phyloP scores from a whole-genome alignment of 2,888 invertebrate species.

The Ormia ochracea region DNA sequence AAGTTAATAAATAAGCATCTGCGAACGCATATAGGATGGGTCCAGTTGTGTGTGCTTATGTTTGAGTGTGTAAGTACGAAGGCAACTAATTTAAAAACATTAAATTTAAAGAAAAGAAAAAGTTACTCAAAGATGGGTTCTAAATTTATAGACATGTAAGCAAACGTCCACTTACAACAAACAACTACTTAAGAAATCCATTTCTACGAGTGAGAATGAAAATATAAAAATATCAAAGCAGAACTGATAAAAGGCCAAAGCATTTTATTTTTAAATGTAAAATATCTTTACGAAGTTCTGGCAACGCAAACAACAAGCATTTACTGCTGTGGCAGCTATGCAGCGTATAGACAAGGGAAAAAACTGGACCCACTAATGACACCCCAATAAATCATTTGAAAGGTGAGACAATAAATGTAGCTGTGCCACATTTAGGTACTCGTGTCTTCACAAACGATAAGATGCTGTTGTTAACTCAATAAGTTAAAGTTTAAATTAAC shows the following conservation, averaged over 20 bases:
- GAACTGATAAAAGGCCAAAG: conserved; percentile 26
- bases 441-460: conserved; percentile 32
- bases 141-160: conserved; percentile 38
- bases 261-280: conserved; percentile 9
- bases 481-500: not conserved
- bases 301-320: not conserved
- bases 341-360: not conserved
- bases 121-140: not conserved
- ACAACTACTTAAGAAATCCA: conserved; percentile 71
- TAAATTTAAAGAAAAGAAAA: not conserved
- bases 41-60: too few relatives aligned
- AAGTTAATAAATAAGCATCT: not conserved
- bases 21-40: too few relatives aligned
- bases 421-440: conserved; percentile 45
- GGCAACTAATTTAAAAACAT: conserved; percentile 36
- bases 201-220: conserved; percentile 63
- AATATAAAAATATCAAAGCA: not conserved
- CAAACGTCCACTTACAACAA: conserved; percentile 3
- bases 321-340: not conserved
- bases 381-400: conserved; percentile 75
- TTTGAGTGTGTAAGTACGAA: not conserved
- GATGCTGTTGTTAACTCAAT: conserved; percentile 45
- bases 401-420: conserved; percentile 71
- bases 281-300: conserved; percentile 69
- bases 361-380: conserved; percentile 70